phyloP scores from a whole-genome alignment of 2,113 vertebrate species.

The Hydrochoerus hydrochaeris region DNA sequence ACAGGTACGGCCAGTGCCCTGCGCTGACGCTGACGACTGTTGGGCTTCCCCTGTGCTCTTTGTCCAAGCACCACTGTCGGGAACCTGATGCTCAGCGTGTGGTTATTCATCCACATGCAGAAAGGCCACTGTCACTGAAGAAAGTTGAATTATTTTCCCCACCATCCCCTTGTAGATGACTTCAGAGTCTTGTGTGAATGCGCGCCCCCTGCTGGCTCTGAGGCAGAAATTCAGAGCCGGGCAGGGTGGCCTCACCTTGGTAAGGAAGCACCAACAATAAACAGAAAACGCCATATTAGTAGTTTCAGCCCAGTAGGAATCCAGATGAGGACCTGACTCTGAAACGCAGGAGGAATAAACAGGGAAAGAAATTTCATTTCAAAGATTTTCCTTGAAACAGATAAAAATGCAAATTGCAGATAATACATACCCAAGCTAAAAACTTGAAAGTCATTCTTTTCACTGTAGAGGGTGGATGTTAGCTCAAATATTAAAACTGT shows the following conservation, averaged over 20 bases:
- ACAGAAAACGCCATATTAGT: slow-evolving; percentile 67
- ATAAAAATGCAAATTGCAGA: slow-evolving; percentile 40
- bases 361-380: slow-evolving; percentile 54
- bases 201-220: slow-evolving; percentile 79
- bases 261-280: slow-evolving; percentile 36
- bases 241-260: background rate
- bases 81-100: slow-evolving; percentile 26
- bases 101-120: background rate
- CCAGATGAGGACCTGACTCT: background rate
- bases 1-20: slow-evolving; percentile 88
- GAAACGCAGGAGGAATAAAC: slow-evolving; percentile 43
- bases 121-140: slow-evolving; percentile 32
- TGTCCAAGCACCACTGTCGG: background rate
- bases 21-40: background rate
- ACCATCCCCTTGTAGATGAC: background rate
- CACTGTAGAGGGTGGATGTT: slow-evolving; percentile 18
- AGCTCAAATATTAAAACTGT: slow-evolving; percentile 49
- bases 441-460: slow-evolving; percentile 38
- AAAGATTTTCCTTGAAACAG: slow-evolving; percentile 27
- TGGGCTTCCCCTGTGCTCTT: background rate
- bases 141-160: slow-evolving; percentile 64
- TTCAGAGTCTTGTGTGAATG: slow-evolving; percentile 70
- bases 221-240: slow-evolving; percentile 40
- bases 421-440: slow-evolving; percentile 15
- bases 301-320: slow-evolving; percentile 43